Evolutionary conservation across 2,797 vertebrate genomes (phyloP), one percentile per base, ranked within the genome.

Genomic region (Prionace glauca): DNA sequence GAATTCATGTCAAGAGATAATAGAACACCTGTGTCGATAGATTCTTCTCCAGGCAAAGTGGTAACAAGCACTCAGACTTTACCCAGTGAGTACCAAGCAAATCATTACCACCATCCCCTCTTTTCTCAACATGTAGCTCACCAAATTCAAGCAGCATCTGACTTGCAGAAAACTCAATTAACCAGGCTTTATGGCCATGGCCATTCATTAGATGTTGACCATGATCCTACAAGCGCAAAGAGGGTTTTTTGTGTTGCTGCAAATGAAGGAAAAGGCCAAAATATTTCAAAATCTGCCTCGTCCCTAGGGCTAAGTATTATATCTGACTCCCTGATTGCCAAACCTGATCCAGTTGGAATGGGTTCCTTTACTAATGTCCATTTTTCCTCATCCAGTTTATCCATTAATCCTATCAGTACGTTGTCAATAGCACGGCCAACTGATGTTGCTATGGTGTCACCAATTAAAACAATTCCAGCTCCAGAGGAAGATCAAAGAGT

Each of bases 1-100:
- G 99, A 99, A 96, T 98, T 99, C 97, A 97, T 99, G 96, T 99
- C 98, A 67, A 99, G 99, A 97, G 99, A 99, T 97, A 97, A 96
- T 97, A 98, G 98, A 88, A 98, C 98, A 62, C 98, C 99, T 0
- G 96, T 99, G 84, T 98, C 98, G 0, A 97, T 98, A 79, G 99
- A 99, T 95, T 96, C 97, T 3, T 96, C 98, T 45, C 98, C 98
- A 18, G 96, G 98, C 69, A 88, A 96, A 67, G 95, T 97, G 97
- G 98, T 98, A 97, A 97, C 98, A 65, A 98, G 96, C 95, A 96
- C 97, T 97, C 97, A 97, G 96, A 96, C 98, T 62, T 95, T 97
- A 97, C 97, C 98, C 97, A 99, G 99, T 99, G 99, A 99, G 99
- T 99, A 99, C 98, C 97, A 96, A 96, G 97, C 96, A 95, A 96